A percentile compares a stretch with the other conserved stretches of the same genome.
Evolutionary conservation across 2,888 invertebrate genomes (phyloP).

Genomic region (Plutella xylostella): DNA sequence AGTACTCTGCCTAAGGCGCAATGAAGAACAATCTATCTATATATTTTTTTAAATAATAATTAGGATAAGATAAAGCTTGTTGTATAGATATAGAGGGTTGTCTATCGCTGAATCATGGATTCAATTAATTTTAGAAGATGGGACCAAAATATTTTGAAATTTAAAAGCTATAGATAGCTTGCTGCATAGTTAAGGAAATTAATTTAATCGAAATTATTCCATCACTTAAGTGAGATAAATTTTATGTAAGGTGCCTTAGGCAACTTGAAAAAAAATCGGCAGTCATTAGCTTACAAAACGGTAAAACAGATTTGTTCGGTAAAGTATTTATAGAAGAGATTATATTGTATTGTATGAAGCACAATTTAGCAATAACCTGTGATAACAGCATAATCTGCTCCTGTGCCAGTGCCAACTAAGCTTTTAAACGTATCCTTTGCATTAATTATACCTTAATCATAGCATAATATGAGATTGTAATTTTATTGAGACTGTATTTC

Average conservation of each 20-base stretch:
- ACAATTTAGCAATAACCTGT: constrained; percentile 41
- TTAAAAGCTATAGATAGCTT: no score
- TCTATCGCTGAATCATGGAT: constrained; percentile 30
- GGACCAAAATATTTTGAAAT: constrained; percentile 14
- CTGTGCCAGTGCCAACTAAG: constrained; percentile 28
- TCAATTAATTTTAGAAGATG: constrained; percentile 18
- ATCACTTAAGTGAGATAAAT: no score
- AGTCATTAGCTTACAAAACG: no score
- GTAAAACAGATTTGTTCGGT: no score
- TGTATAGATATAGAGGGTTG: neutral
- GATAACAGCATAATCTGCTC: constrained; percentile 40
- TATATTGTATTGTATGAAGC: constrained; percentile 4
- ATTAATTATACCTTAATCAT: neutral
- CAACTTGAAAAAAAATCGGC: no score
- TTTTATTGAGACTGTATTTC: no score
- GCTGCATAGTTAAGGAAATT: no score
- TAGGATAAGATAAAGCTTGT: neutral
- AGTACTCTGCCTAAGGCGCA: neutral
- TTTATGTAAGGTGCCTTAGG: no score
- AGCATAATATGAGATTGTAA: no score
- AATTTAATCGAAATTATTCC: no score
- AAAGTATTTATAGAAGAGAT: no score
- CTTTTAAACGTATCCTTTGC: neutral
- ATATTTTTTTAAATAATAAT: constrained; percentile 12
- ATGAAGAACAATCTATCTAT: constrained; percentile 7